These are phyloP conservation scores for Nowickia ferox DNA, from an alignment of 2,888 invertebrate species.

Conservation along the genomic window DNA sequence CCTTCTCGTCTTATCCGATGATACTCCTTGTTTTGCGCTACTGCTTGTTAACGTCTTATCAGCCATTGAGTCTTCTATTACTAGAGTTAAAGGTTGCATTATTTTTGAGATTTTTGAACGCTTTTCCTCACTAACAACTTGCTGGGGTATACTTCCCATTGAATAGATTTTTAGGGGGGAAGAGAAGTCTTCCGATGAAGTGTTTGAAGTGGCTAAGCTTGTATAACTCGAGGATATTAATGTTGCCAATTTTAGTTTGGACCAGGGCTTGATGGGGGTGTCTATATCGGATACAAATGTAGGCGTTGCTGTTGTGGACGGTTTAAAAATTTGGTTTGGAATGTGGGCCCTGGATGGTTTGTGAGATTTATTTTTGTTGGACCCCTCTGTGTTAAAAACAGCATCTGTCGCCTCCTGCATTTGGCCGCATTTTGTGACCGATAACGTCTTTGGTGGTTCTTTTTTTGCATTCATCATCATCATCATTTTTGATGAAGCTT, in stretches of 20 bases:
- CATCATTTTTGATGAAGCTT: slow-evolving; percentile 67
- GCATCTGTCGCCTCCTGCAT: slow-evolving; percentile 76
- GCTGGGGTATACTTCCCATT: slow-evolving; percentile 78
- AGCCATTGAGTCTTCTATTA: neutral
- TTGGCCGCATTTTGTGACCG: slow-evolving; percentile 71
- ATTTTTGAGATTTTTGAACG: neutral
- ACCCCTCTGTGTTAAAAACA: slow-evolving; percentile 42
- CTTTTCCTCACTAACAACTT: slow-evolving; percentile 62
- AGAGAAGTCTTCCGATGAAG: slow-evolving; percentile 77
- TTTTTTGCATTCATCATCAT: slow-evolving; percentile 83
- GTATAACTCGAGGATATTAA: slow-evolving; percentile 82
- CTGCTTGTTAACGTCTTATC: neutral
- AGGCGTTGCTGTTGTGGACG: slow-evolving; percentile 74
- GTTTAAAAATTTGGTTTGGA: slow-evolving; percentile 77
- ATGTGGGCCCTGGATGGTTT: slow-evolving; percentile 77
- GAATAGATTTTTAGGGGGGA: slow-evolving; percentile 79
- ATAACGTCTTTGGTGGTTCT: slow-evolving; percentile 78
- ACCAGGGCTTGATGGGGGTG: slow-evolving; percentile 87
- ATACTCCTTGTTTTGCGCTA: neutral
- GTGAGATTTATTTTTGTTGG: slow-evolving; percentile 79
- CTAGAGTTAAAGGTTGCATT: neutral
- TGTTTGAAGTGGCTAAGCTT: slow-evolving; percentile 78
- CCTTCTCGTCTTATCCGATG: slow-evolving; percentile 52
- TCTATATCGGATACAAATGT: slow-evolving; percentile 79
- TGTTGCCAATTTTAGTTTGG: slow-evolving; percentile 89